phyloP scores from a whole-genome alignment of 1,140 invertebrate genomes.

The Drosophila albomicans region DNA sequence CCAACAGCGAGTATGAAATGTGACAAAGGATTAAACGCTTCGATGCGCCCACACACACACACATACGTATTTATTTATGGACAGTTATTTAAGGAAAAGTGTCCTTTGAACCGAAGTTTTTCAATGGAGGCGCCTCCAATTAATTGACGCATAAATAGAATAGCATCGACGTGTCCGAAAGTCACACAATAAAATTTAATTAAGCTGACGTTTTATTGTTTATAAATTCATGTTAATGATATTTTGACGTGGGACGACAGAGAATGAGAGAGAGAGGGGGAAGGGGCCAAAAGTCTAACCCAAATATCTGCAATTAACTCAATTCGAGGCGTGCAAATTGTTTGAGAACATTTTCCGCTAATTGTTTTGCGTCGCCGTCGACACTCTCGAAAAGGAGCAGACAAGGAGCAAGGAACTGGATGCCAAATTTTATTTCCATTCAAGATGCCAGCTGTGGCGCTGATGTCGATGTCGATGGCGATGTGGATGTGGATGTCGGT shows the following conservation, averaged over 20 bases:
- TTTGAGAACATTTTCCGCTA: constrained; percentile 74
- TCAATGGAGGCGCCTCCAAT: not conserved
- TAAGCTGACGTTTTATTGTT: constrained; percentile 76
- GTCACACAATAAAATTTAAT: constrained; percentile 73
- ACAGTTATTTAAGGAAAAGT: constrained; percentile 72
- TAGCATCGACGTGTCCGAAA: constrained; percentile 8
- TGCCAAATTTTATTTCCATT: constrained; percentile 44
- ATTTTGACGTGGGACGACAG: constrained; percentile 51
- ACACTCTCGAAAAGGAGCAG: constrained; percentile 10
- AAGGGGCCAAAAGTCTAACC: constrained; percentile 17
- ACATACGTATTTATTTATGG: constrained; percentile 56
- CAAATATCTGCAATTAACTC: constrained; percentile 77
- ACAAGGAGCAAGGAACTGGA: constrained; percentile 2
- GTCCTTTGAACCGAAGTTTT: constrained; percentile 14
- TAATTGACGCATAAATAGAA: constrained; percentile 25
- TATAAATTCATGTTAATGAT: constrained; percentile 84
- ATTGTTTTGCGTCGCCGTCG: constrained; percentile 61
- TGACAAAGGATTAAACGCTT: constrained; percentile 76
- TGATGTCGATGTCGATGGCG: not conserved
- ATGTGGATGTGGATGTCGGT: not conserved
- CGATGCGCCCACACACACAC: constrained; percentile 36
- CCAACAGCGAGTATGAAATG: constrained; percentile 62
- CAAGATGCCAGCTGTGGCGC: constrained; percentile 62
- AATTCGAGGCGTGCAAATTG: constrained; percentile 64
- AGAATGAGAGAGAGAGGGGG: not conserved